phyloP scores from a whole-genome alignment of 37 sponge, comb jelly and placozoan species.

The Chondrilla cf. caribensis region DNA sequence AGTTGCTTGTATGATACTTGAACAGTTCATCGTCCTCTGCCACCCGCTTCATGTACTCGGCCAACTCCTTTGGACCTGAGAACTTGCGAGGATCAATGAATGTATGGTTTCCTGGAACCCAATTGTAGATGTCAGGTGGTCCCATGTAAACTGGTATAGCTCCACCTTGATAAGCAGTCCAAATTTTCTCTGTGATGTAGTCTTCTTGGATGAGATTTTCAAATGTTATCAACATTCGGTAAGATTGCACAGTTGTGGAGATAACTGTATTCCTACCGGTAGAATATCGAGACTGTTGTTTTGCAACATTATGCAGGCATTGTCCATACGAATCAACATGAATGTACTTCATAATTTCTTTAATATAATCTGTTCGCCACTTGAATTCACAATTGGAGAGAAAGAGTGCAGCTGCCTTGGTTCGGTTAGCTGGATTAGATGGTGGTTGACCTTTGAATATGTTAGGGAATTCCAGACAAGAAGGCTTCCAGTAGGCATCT shows the following conservation, averaged over 20 bases:
- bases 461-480: too few species aligned
- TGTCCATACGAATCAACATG: not conserved
- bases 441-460: too few species aligned
- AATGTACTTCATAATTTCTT: not conserved
- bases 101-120: slow-evolving; percentile 3
- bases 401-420: not conserved
- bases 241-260: not conserved
- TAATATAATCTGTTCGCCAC: not conserved
- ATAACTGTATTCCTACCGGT: too few species aligned
- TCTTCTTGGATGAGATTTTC: not conserved
- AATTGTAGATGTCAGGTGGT: not conserved
- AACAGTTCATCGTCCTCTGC: not conserved
- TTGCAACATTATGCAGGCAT: not conserved
- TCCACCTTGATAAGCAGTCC: not conserved
- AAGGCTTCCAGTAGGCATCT: too few species aligned
- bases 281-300: not conserved
- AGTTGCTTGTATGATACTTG: not conserved
- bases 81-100: slow-evolving; percentile 9
- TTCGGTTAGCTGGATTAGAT: not conserved
- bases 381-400: not conserved
- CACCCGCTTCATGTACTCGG: not conserved
- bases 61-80: not conserved
- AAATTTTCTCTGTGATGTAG: not conserved
- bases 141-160: slow-evolving; percentile 13
- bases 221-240: slow-evolving; percentile 7